Evolutionary conservation across 2,888 invertebrate species (phyloP), one percentile per base, ranked within the genome.

Genomic region (Drosophila meridiana): DNA sequence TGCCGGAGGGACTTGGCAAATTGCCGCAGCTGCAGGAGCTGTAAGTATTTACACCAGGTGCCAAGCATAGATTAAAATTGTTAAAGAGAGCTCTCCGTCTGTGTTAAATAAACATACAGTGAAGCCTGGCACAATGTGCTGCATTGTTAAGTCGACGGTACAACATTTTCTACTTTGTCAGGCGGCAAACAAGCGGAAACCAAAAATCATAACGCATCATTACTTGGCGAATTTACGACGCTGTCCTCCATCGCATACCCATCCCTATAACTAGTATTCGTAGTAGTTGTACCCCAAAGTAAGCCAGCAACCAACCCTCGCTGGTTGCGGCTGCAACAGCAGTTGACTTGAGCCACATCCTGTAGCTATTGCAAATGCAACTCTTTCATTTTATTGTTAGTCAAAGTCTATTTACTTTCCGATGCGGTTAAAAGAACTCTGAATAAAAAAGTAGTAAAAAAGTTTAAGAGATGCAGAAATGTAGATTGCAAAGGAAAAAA

Each of bases 21-120:
- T 94, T 98, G 92, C 95, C 95, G 60, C 94, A 95, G 90, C 95
- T 98, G 11, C 96, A 96, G 92, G 97, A 98, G 93, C 94, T 98
- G 98, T 98, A 94, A 97, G 98, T 96, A 93, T 73, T 32, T 48
- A 53, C 28, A 56, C 32, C 87, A 89, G 84, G 87, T 89, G 89
- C 61, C 47, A 34, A n/a, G 13, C 65, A 47, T 40, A 75, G 75
- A 80, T 90, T 66, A 71, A 48, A 48, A 48, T 9, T n/a, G 43
- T 28, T 26, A 38, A 26, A 48, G 32, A 4, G 3, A 11, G 5
- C 4, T 20, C 4, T 36, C 7, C 7, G 26, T 0, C 2, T 38
- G 8, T 52, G 30, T 42, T 26, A 32, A 53, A 34, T 36, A 58
- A 36, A 45, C 4, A n/a, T 47, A 20, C 34, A 40, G 67, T n/a